These are phyloP conservation scores for Botia almorhae DNA, from an alignment of 2,797 vertebrate species.

Conservation along the genomic window DNA sequence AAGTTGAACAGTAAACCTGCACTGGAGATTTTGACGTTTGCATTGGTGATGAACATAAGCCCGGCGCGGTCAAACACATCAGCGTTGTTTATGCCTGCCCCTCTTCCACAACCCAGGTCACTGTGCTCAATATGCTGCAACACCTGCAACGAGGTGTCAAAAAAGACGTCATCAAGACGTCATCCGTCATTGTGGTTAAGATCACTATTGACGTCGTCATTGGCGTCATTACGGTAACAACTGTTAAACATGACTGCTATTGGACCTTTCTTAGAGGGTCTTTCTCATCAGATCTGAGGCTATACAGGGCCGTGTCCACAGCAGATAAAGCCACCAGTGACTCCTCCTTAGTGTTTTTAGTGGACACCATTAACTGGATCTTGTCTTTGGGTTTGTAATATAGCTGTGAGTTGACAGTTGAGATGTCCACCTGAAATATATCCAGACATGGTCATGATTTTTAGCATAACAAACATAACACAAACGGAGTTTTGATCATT, in stretches of 20 bases:
- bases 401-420: constrained; percentile 6
- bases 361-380: constrained; percentile 72
- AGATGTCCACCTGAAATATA: constrained; percentile 75
- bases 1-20: constrained; percentile 66
- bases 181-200: not conserved
- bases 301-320: constrained; percentile 82
- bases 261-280: constrained; percentile 81
- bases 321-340: constrained; percentile 85
- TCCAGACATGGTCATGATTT: not conserved
- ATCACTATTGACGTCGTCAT: not conserved
- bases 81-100: constrained; percentile 82
- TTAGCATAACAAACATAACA: not conserved
- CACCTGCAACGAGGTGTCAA: constrained; percentile 71
- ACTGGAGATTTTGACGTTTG: constrained; percentile 75
- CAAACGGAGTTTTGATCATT: not conserved
- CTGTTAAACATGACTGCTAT: not conserved
- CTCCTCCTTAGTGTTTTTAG: constrained; percentile 57
- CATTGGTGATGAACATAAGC: constrained; percentile 90
- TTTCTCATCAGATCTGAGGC: constrained; percentile 70
- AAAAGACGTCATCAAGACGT: not conserved
- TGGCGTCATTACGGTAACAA: not conserved
- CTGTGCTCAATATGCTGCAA: constrained; percentile 81
- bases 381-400: constrained; percentile 76
- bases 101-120: constrained; percentile 91
- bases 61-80: constrained; percentile 87